Percentiles rank a stretch among this genome's conserved stretches.
Conservation (phyloP, 2,888 invertebrate species). For the Drosophila longiperda region DNA sequence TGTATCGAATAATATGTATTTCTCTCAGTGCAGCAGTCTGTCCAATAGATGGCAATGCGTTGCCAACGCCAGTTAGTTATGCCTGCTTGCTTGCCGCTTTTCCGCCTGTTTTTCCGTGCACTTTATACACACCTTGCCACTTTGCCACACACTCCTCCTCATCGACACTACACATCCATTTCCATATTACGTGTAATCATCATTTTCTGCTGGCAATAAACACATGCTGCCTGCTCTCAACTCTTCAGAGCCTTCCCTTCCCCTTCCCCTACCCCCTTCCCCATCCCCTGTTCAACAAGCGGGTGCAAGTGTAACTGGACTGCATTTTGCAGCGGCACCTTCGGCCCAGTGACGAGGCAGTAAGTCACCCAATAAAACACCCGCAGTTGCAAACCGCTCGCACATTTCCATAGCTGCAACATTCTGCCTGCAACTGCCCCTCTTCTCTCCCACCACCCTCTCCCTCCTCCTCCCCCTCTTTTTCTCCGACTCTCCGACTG, state of each 20-base stretch:
- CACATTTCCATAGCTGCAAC: conserved; percentile 49
- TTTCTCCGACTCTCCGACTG: conserved; percentile 13
- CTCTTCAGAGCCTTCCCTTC: conserved; percentile 16
- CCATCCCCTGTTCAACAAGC: background rate
- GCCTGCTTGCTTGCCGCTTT: conserved; percentile 67
- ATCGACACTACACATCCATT: conserved; percentile 29
- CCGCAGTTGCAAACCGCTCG: conserved; percentile 9
- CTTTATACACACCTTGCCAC: conserved; percentile 44
- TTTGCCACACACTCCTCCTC: background rate
- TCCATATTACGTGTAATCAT: conserved; percentile 77
- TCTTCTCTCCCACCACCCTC: background rate
- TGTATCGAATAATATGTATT: background rate
- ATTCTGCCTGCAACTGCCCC: background rate
- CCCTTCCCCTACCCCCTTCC: background rate
- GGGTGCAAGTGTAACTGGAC: conserved; percentile 24
- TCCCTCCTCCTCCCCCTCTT: too few relatives aligned
- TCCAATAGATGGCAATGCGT: conserved; percentile 19
- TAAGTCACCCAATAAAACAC: conserved; percentile 12
- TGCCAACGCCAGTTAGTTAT: conserved; percentile 63
- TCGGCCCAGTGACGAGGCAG: conserved; percentile 25
- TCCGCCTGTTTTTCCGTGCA: conserved; percentile 71
- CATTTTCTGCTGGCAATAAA: conserved; percentile 78
- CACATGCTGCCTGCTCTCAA: conserved; percentile 69
- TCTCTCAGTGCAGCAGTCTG: conserved; percentile 12
- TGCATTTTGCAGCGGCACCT: conserved; percentile 31